Base-by-base conservation (phyloP, 2,113 vertebrate species). In the Hemibagrus wyckioides region DNA sequence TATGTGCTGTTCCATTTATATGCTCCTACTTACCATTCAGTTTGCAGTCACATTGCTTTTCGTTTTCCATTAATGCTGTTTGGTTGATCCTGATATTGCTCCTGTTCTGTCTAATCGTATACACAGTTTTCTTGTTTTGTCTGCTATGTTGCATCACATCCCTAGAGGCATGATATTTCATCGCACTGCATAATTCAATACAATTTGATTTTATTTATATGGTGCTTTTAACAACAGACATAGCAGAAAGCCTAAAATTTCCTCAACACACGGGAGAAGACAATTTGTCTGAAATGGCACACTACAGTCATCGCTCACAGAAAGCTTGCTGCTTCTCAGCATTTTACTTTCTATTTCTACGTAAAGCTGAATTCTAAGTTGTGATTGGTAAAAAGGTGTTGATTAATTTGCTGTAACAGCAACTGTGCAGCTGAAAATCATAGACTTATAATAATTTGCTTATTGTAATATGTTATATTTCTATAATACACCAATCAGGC, bases 211-310 rank as follows among this genome's bases (percentile, higher is more conserved):
- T 81, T 81, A 59, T 81, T 81, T 81, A 81, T 81, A 59, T 14
- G 8, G 79, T 59, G 54, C 79, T 28, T 59, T 81, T 81, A 81
- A 81, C 79, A 59, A 41, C 7, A 59, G 54, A 59, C 79, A 33
- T 79, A 52, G 79, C 79, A 59, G 10, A 59, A 59, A 80, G n/a
- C n/a, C 52, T 57, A 81, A 59, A 39, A 59, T 59, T 23, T 81
- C 54, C 79, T 59, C 54, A 81, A 59, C 33, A 39, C 19, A 57
- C 8, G 23, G n/a, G 6, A 54, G 30, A 84, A 71, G n/a, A 84
- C 30, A 71, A 81, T 81, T 56, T 80, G 85, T 80, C 85, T 79
- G 61, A 69, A 80, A 80, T 80, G 59, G 25, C 57, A 80, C n/a
- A 19, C 44, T 44, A 41, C 76, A 56, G 17, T 67, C 61, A 86